Evolutionary conservation across 1,140 invertebrate species (phyloP).

Genomic region (Drosophila nigrodunni): DNA sequence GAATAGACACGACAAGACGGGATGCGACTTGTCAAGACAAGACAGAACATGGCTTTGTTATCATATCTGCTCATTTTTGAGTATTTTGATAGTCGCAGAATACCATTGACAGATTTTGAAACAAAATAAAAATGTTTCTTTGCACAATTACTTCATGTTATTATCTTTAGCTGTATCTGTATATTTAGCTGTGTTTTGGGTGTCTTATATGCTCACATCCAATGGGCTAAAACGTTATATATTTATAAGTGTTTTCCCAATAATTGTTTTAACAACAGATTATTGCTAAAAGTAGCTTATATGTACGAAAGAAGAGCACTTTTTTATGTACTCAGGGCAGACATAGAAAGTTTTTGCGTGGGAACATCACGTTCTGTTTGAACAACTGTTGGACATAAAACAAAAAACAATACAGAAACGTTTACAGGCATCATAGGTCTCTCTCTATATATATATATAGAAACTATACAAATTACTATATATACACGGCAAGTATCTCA

Average conservation of each 20-base stretch:
- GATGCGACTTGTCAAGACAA: slow-evolving; percentile 10
- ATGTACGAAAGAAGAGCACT: neutral
- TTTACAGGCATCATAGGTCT: neutral
- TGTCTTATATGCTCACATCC: slow-evolving; percentile 1
- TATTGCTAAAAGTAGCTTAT: neutral
- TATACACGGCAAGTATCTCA: neutral
- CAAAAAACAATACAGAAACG: neutral
- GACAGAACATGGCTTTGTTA: slow-evolving; percentile 31
- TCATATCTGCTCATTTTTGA: slow-evolving; percentile 10
- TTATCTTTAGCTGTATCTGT: neutral
- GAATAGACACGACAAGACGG: no score
- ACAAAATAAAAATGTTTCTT: neutral
- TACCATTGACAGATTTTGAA: neutral
- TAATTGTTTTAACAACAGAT: neutral
- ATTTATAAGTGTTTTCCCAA: neutral
- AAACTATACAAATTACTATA: slow-evolving; percentile 8
- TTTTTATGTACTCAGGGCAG: slow-evolving; percentile 4
- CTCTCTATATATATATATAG: slow-evolving; percentile 2
- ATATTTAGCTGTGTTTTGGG: neutral
- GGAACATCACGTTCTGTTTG: slow-evolving; percentile 50
- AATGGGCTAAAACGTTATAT: neutral
- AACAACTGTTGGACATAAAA: slow-evolving; percentile 35
- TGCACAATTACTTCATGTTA: neutral
- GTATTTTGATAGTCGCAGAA: neutral
- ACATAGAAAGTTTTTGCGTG: slow-evolving; percentile 28